phyloP scores from a whole-genome alignment of 2,797 vertebrate genomes.

The Cephalopachus bancanus region DNA sequence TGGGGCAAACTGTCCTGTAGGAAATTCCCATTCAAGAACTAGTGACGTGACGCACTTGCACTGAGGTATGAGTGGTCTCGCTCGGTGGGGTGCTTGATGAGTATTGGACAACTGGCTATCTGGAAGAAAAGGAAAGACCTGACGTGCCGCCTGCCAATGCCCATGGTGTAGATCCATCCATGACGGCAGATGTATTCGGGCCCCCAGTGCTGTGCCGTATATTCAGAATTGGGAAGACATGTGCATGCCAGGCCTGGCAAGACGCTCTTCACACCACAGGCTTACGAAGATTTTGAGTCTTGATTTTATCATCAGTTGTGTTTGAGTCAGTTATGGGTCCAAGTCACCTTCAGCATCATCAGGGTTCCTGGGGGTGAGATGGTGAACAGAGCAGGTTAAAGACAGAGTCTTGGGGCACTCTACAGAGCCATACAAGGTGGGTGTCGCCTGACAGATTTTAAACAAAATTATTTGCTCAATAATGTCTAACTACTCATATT shows the following conservation, averaged over 20 bases:
- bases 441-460: rapidly evolving
- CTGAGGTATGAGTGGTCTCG: not conserved
- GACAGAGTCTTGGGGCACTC: rapidly evolving
- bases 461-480: not conserved
- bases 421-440: not conserved
- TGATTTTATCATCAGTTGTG: no score
- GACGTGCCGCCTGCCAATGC: no score
- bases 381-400: not conserved
- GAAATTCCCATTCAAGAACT: not conserved
- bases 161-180: rapidly evolving
- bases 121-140: not conserved
- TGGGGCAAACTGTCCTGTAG: no score
- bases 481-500: not conserved
- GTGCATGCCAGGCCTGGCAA: rapidly evolving
- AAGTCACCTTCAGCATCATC: not conserved
- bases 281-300: not conserved
- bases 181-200: rapidly evolving
- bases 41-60: not conserved
- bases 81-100: not conserved
- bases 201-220: rapidly evolving
- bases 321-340: not conserved
- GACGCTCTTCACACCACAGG: rapidly evolving
- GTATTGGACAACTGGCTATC: not conserved
- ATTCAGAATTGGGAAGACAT: no score
- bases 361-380: no score